Evolutionary conservation across 2,888 invertebrate species (phyloP), one percentile per base, ranked within the genome.

Genomic region (Agrotis segetum): DNA sequence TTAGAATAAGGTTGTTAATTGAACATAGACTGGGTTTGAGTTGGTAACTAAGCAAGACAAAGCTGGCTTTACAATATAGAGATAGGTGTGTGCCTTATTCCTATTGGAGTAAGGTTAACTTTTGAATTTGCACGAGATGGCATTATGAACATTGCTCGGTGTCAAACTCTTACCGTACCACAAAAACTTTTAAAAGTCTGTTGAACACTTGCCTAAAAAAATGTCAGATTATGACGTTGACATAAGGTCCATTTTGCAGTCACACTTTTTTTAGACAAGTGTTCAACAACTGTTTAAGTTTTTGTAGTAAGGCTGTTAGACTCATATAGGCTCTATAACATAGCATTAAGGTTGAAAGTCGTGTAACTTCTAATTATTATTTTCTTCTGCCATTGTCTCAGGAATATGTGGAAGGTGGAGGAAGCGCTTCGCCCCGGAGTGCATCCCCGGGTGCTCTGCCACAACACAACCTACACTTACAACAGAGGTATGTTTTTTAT

Each of bases 391-490:
- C 5, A 7, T 7, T 67, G 62, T 82, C 71, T 4, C 88, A 96
- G 96, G 96, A 96, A 74, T 96, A 96, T 47, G 96, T 92, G 6
- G 96, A 96, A 85, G 96, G 96, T 0, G 96, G 96, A 0, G 96
- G 96, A 19, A 95, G 95, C 67, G 96, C 94, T 2, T 96, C 96
- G 0, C 96, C 96, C 0, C 84, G 96, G 21, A 96, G 96, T 63
- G 92, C 95, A 0, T 96, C 96, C 0, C 96, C 96, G 0, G 94
- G 95, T 58, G 95, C 95, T 0, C 78, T 96, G 73, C 95, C 94
- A 3, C 96, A 96, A 84, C 96, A 96, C 85, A 96, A 94, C 74
- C 79, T 96, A 77, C 96, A 96, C 72, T 82, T 96, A 87, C 96
- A 96, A 85, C 96, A 96, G 78, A 95, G 96, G 65, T 65, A 64